A percentile compares a stretch with the other conserved stretches of the same genome.
Evolutionary conservation across 2,797 vertebrate species (phyloP).

Genomic region (Centroberyx gerrardi): DNA sequence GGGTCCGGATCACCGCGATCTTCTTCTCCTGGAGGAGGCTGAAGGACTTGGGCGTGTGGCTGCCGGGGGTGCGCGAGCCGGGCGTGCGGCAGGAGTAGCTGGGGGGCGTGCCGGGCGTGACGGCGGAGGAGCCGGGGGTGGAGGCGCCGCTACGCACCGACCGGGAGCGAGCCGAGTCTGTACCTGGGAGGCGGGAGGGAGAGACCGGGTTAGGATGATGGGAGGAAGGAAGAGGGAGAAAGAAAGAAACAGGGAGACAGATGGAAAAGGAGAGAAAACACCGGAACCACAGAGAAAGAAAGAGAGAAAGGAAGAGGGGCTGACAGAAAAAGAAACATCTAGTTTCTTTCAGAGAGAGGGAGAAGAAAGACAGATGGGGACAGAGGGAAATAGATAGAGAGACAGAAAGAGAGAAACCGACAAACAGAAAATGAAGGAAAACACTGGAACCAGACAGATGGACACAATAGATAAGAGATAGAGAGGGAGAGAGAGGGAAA

Average conservation of each 20-base stretch:
- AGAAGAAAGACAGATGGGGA: background rate
- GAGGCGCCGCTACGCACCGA: constrained; percentile 94
- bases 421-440: background rate
- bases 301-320: too few species aligned
- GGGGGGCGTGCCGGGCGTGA: constrained; percentile 94
- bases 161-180: constrained; percentile 91
- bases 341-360: too few species aligned
- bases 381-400: background rate
- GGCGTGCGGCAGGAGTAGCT: constrained; percentile 95
- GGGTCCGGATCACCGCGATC: constrained; percentile 95
- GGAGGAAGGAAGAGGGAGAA: background rate
- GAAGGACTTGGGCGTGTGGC: constrained; percentile 93
- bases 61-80: constrained; percentile 93
- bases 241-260: background rate
- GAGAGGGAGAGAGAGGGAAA: background rate
- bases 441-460: too few species aligned
- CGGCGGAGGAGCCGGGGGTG: constrained; percentile 93
- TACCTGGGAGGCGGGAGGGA: constrained; percentile 76
- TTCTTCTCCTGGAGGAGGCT: constrained; percentile 95
- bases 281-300: too few species aligned
- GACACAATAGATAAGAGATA: background rate
- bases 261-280: background rate
- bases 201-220: background rate
- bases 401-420: background rate
- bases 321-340: too few species aligned